Evolutionary conservation across 1,140 invertebrate genomes (phyloP).

Genomic region (Adoxophyes honmai): DNA sequence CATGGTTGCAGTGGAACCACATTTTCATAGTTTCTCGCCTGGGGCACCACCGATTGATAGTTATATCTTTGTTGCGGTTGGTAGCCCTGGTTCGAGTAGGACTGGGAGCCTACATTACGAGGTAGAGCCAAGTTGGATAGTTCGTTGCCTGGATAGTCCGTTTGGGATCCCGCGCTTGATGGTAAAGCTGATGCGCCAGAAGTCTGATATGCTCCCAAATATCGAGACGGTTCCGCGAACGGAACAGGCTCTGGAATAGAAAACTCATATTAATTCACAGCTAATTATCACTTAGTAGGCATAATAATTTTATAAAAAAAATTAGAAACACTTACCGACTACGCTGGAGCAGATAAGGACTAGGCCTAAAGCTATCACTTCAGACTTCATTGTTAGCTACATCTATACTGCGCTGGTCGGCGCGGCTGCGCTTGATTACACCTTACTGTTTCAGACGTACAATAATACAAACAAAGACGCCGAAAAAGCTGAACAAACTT

Average conservation of each 20-base stretch:
- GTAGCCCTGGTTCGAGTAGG: neutral
- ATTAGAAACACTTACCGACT: neutral
- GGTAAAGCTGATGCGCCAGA: neutral
- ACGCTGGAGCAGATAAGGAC: neutral
- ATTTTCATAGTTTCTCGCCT: neutral
- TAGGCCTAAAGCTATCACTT: slow-evolving; percentile 7
- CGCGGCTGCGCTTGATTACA: neutral
- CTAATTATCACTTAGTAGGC: neutral
- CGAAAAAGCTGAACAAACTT: slow-evolving; percentile 3
- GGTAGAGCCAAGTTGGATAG: neutral
- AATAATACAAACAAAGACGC: neutral
- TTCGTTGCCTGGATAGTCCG: neutral
- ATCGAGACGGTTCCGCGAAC: neutral
- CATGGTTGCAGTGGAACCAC: neutral
- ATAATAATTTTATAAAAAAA: neutral
- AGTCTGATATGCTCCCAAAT: neutral
- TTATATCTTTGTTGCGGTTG: neutral
- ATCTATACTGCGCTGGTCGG: slow-evolving; percentile 1
- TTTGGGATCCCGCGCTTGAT: neutral
- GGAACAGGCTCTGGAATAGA: slow-evolving; percentile 1
- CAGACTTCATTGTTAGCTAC: slow-evolving; percentile 9
- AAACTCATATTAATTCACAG: neutral
- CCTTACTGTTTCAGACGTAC: slow-evolving; percentile 1
- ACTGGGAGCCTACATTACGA: neutral
- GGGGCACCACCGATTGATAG: neutral